Evolutionary conservation across 2,888 invertebrate genomes (phyloP), one percentile per base, ranked within the genome.

Genomic region (Hemaris fuciformis): DNA sequence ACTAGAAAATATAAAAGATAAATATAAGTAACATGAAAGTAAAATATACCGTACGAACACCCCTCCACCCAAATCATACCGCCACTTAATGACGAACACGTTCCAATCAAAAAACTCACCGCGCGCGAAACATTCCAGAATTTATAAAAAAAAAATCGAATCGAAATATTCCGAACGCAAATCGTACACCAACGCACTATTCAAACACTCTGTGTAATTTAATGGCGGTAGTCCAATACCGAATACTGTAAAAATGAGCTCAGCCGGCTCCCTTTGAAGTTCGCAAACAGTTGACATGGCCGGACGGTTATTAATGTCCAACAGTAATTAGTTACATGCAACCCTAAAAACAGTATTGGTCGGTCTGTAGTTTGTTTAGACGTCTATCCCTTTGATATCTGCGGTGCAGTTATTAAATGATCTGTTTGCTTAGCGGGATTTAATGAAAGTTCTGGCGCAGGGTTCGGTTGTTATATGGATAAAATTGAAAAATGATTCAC

Each of bases 241-340:
- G 31, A 31, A 53, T 27, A 15, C 31, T 10, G 53, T 53, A 31
- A 53, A 53, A 53, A 57, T 57, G 57, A 38, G 57, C 34, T 57
- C 34, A 31, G 38, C 22, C 41, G 18, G 10, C 43, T 15, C 27
- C 58, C 58, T 59, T 59, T 59, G 58, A 59, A 59, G 58, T 59
- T 27, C 4, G 18, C 58, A 59, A 43, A 43, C 27, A 43, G 42
- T 59, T 43, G 58, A 59, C 58, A 42, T 43, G 43, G 27, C 3
- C 27, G n/a, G n/a, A n/a, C 57, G 42, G 10, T 27, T 59, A 59
- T 59, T 42, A 58, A 42, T 42, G 23, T 25, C 41, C 38, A 31
- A 8, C 23, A 43, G 43, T 27, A 42, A 59, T 59, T 43, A 43
- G 41, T 27, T 43, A 59, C 42, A 20, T 59, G 27, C 43, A 41